Evolutionary conservation across 2,888 invertebrate genomes (phyloP).

Genomic region (Sinodicranocentrus sp.): DNA sequence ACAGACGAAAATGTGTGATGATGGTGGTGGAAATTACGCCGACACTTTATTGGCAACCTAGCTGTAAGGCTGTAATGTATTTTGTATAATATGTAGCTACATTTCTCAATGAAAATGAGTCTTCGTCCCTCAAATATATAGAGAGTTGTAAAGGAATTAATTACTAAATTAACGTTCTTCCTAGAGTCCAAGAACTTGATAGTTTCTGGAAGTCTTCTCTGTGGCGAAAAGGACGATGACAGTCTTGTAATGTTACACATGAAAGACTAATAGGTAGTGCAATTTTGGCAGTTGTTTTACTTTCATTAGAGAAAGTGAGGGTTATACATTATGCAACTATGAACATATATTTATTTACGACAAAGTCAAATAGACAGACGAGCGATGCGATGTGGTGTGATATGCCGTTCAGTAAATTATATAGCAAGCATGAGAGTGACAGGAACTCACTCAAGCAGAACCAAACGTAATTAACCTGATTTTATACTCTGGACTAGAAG

Average conservation of each 20-base stretch:
- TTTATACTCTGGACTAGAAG: not conserved
- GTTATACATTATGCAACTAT: too few relatives aligned
- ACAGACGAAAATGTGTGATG: too few relatives aligned
- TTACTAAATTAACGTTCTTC: conserved; percentile 51
- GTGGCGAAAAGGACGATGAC: conserved; percentile 8
- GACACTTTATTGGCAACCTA: too few relatives aligned
- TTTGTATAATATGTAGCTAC: too few relatives aligned
- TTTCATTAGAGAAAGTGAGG: conserved; percentile 8
- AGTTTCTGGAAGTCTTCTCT: not conserved
- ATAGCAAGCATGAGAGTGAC: conserved; percentile 34
- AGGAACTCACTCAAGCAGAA: conserved; percentile 13
- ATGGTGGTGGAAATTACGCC: too few relatives aligned
- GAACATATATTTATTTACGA: too few relatives aligned
- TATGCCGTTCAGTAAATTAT: too few relatives aligned
- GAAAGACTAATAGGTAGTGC: conserved; percentile 7
- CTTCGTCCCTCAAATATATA: not conserved
- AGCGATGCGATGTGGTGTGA: not conserved
- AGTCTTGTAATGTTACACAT: conserved; percentile 7
- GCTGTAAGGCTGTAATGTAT: too few relatives aligned
- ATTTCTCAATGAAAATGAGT: too few relatives aligned
- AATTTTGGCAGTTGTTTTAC: conserved; percentile 33
- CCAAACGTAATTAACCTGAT: conserved; percentile 54
- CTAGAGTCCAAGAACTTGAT: conserved; percentile 6
- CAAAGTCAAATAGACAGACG: not conserved
- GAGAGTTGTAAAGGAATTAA: conserved; percentile 43